Evolutionary conservation across 1,140 invertebrate species (phyloP).

Genomic region (Temnothorax curvispinosus): DNA sequence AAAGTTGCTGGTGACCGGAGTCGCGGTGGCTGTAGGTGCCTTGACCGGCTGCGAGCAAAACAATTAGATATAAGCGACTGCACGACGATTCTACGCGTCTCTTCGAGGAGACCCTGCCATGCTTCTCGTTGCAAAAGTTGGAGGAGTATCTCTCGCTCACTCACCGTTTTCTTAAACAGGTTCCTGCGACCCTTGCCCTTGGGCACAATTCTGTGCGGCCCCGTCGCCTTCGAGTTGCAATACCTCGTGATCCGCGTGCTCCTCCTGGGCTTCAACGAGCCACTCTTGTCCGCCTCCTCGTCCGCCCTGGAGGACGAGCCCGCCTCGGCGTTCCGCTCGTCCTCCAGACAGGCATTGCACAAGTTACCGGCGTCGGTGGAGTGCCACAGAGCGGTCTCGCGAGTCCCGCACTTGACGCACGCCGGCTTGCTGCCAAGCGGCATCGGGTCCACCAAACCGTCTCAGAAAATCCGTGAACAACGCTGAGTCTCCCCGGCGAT

Average conservation of each 20-base stretch:
- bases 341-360: conserved; percentile 87
- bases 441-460: conserved; percentile 81
- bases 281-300: conserved; percentile 79
- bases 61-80: background rate
- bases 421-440: conserved; percentile 88
- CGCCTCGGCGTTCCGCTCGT: conserved; percentile 79
- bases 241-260: conserved; percentile 87
- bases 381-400: conserved; percentile 88
- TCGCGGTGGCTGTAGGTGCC: conserved; percentile 92
- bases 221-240: conserved; percentile 84
- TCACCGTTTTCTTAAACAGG: conserved; percentile 92
- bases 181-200: conserved; percentile 91
- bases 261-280: conserved; percentile 84
- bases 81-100: background rate
- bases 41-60: conserved; percentile 88
- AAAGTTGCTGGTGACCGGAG: conserved; percentile 92
- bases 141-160: background rate
- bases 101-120: background rate
- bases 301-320: conserved; percentile 76
- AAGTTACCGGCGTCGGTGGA: conserved; percentile 87
- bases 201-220: conserved; percentile 84
- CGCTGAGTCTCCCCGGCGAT: too few species aligned
- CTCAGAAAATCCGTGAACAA: background rate
- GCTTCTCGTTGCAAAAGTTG: background rate
- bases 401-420: conserved; percentile 88